These are phyloP conservation scores for Lepidonotus clava DNA, from an alignment of 2,888 invertebrate species.

Conservation along the genomic window DNA sequence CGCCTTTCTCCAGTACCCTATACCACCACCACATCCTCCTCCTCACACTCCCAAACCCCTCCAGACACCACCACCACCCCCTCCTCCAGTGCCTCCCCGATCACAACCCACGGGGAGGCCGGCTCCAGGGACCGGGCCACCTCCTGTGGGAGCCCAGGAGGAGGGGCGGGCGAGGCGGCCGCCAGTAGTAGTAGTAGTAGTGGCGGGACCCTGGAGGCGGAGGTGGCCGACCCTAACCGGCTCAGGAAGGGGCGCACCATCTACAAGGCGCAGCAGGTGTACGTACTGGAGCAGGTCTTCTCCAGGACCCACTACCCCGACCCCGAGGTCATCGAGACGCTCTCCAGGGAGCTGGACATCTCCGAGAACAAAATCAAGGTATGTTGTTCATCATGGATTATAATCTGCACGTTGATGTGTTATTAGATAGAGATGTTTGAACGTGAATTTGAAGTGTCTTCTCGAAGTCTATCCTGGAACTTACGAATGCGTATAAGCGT, in stretches of 20 bases:
- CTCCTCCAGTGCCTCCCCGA: neutral
- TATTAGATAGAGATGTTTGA: too few relatives aligned
- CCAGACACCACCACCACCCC: neutral
- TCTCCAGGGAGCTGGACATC: slow-evolving; percentile 57
- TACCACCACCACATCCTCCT: neutral
- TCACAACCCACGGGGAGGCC: neutral
- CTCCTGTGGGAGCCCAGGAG: neutral
- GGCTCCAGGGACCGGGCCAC: neutral
- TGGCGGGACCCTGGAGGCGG: neutral
- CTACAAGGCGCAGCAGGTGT: slow-evolving; percentile 58
- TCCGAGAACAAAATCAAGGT: slow-evolving; percentile 59
- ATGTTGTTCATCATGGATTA: too few relatives aligned
- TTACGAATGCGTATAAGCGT: too few relatives aligned
- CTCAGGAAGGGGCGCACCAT: slow-evolving; percentile 53
- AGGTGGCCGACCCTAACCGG: slow-evolving; percentile 32
- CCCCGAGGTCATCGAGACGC: slow-evolving; percentile 56
- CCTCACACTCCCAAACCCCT: neutral
- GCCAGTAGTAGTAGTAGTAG: neutral
- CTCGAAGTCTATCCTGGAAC: too few relatives aligned
- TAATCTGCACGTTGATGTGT: too few relatives aligned
- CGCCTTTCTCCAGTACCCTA: slow-evolving; percentile 12
- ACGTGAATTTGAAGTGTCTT: too few relatives aligned
- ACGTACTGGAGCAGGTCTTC: slow-evolving; percentile 58
- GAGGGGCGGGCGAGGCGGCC: neutral
- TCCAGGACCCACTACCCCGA: slow-evolving; percentile 57